phyloP scores from a whole-genome alignment of 2,797 vertebrate species.

The Pipistrellus nathusii region DNA sequence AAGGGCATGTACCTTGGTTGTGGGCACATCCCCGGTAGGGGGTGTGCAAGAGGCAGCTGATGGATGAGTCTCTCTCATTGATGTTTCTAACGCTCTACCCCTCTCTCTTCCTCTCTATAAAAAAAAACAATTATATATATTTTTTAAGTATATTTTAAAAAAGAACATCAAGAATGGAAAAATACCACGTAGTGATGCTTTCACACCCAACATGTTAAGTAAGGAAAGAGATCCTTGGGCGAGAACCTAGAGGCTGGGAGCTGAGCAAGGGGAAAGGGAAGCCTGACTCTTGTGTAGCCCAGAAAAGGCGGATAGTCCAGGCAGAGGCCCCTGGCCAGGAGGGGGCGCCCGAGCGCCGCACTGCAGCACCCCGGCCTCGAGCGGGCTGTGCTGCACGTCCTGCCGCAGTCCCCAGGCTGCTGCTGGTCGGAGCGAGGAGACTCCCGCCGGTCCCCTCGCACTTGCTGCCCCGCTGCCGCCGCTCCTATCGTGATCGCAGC shows the following conservation, averaged over 20 bases:
- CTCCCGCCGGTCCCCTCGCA: not conserved
- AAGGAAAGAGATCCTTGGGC: not conserved
- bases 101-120: too few relatives aligned
- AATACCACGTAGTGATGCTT: not conserved
- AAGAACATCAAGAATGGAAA: not conserved
- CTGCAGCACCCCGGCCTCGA: conserved; percentile 21
- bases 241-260: not conserved
- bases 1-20: too few relatives aligned
- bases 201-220: not conserved
- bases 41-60: too few relatives aligned
- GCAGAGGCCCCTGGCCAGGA: not conserved
- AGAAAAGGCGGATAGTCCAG: rapidly evolving
- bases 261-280: not conserved
- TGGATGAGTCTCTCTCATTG: too few relatives aligned
- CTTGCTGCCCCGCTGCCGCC: not conserved
- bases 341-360: conserved; percentile 78
- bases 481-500: not conserved
- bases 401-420: conserved; percentile 77
- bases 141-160: too few relatives aligned
- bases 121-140: too few relatives aligned
- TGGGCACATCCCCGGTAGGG: too few relatives aligned
- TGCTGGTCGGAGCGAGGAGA: conserved; percentile 24
- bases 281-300: not conserved
- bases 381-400: conserved; percentile 62
- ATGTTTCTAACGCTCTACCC: too few relatives aligned